These are phyloP conservation scores for Phrynocephalus versicolor DNA, from an alignment of 2,113 vertebrate genomes.

Conservation along the genomic window DNA sequence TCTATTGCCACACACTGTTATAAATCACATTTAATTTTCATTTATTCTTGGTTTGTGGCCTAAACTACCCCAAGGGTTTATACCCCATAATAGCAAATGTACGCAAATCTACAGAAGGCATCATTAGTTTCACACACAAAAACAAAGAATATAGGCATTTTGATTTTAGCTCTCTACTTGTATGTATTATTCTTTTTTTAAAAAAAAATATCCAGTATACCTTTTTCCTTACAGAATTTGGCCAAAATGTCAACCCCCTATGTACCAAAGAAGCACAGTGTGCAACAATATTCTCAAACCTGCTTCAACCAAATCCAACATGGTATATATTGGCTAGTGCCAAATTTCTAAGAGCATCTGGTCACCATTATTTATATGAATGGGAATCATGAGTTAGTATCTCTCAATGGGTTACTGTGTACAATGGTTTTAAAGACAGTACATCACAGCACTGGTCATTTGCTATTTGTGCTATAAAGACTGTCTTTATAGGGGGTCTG, in stretches of 20 bases:
- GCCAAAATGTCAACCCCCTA: neutral
- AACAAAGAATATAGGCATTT: neutral
- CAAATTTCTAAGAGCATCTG: neutral
- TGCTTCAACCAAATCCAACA: neutral
- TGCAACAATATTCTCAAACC: neutral
- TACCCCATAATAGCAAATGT: neutral
- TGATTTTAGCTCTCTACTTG: neutral
- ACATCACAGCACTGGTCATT: neutral
- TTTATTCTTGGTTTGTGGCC: neutral
- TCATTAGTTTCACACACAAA: neutral
- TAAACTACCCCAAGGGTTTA: neutral
- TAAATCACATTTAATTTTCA: conserved; percentile 11
- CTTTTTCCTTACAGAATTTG: neutral
- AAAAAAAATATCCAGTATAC: neutral
- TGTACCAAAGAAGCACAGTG: neutral
- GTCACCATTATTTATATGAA: neutral
- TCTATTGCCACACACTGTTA: conserved; percentile 3
- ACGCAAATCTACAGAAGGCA: neutral
- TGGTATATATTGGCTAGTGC: neutral
- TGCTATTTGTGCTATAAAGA: neutral
- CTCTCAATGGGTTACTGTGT: neutral
- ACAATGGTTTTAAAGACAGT: neutral
- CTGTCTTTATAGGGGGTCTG: neutral
- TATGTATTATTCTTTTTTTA: neutral
- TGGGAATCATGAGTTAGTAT: neutral